These are phyloP conservation scores for Tetheella fluctuosa DNA, from an alignment of 2,888 invertebrate genomes.

Conservation along the genomic window DNA sequence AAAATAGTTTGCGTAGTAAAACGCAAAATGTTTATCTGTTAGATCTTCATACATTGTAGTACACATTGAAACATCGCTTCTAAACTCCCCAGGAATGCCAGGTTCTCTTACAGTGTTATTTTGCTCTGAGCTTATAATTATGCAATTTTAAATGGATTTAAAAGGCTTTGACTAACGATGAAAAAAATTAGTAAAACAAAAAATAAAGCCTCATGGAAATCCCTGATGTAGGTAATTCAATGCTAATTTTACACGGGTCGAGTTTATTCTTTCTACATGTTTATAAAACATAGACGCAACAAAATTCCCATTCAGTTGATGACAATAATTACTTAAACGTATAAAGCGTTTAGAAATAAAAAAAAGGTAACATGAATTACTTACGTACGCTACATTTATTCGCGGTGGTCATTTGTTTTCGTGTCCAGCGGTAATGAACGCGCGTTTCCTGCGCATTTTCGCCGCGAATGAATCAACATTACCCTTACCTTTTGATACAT, in stretches of 20 bases:
- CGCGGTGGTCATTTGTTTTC: conserved; percentile 44
- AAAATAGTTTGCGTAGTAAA: too few species aligned
- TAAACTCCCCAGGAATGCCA: too few species aligned
- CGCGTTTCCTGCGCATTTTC: conserved; percentile 42
- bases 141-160: background rate
- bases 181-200: background rate
- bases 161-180: background rate
- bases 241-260: background rate
- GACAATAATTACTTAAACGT: conserved; percentile 14
- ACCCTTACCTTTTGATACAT: conserved; percentile 50
- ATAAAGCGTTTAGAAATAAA: conserved; percentile 12
- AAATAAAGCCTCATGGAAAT: background rate
- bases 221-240: background rate
- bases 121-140: too few species aligned
- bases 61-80: too few species aligned
- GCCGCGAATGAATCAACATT: conserved; percentile 42
- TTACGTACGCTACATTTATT: conserved; percentile 35
- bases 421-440: conserved; percentile 47
- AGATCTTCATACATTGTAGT: too few species aligned
- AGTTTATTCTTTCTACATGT: background rate
- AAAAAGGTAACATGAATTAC: conserved; percentile 11
- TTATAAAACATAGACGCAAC: conserved; percentile 9
- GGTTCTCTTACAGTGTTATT: too few species aligned
- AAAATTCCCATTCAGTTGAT: conserved; percentile 12
- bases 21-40: too few species aligned